Conservation (phyloP, 92 coral and sea anemone genomes). For the Zoanthus sociatus region DNA sequence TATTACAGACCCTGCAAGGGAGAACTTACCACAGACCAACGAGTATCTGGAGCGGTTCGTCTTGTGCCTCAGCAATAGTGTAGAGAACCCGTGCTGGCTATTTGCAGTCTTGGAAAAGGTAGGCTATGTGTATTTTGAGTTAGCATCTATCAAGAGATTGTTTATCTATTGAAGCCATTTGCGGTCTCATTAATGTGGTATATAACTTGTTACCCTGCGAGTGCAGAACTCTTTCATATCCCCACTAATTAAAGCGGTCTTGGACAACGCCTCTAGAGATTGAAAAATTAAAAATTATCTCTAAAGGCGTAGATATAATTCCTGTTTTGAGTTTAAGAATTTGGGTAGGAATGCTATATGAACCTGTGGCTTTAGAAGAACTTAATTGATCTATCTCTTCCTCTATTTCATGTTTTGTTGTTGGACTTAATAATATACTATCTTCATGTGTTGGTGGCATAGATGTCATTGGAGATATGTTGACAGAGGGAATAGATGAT, state of each 20-base stretch:
- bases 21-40: neutral
- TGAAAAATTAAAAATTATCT: neutral
- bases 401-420: neutral
- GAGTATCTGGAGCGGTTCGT: conserved; percentile 58
- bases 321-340: neutral
- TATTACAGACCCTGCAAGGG: conserved; percentile 5
- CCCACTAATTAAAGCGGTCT: neutral
- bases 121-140: neutral
- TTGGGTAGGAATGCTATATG: neutral
- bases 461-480: conserved; percentile 4
- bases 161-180: too few species aligned
- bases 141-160: too few species aligned
- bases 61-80: conserved; percentile 42
- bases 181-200: too few species aligned
- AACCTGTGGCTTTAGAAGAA: neutral
- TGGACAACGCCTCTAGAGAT: neutral
- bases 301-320: neutral
- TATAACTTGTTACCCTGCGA: too few species aligned
- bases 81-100: conserved; percentile 62
- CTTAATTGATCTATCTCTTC: neutral
- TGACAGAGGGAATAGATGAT: neutral
- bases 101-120: conserved; percentile 65
- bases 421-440: neutral
- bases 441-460: neutral
- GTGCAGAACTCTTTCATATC: too few species aligned